Evolutionary conservation across 2,113 vertebrate species (phyloP), one percentile per base, ranked within the genome.

Genomic region (Puntigrus tetrazona): DNA sequence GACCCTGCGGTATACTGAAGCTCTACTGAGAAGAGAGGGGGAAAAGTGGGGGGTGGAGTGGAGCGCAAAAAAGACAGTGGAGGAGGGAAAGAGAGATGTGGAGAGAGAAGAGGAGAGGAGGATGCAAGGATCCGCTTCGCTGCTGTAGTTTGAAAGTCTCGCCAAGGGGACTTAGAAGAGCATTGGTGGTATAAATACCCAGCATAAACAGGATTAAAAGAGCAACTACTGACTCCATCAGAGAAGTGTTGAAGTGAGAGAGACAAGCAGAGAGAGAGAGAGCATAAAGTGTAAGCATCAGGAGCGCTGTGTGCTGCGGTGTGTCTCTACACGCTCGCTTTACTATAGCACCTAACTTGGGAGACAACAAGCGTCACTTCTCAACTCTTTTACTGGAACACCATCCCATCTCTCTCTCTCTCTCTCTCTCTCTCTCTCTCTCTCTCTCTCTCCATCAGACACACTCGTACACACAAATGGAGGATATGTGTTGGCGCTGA

Each of bases 131-230:
- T 25, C 45, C 52, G 27, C 77, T 83, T 43, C 76, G 34, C 59
- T 82, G 84, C 78, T 78, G 78, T 78, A 84, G 70, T 88, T 88
- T 86, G 59, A 45, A 81, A 84, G 81, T 86, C 78, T 84, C 38
- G 57, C 25, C 59, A 25, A 18, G 34, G 79, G 65, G 67, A 87
- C 55, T 84, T 72, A 86, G 73, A 78, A 76, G 29, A 50, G 82
- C 38, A 87, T 52, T 52, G 78, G 65, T 85, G 69, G 55, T 85
- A 82, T 85, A 87, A 78, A 88, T 88, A 82, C 61, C 29, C 74
- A 36, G 25, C 20, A 65, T 57, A 82, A 75, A 84, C 82, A 43
- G 78, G 84, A 84, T 86, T 89, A 87, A 70, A 86, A 75, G 43
- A 34, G 27, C 27, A 86, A 47, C 50, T 27, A 27, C 81, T 72